Conservation (phyloP, 1,140 invertebrate genomes). For the Hyles euphorbiae region DNA sequence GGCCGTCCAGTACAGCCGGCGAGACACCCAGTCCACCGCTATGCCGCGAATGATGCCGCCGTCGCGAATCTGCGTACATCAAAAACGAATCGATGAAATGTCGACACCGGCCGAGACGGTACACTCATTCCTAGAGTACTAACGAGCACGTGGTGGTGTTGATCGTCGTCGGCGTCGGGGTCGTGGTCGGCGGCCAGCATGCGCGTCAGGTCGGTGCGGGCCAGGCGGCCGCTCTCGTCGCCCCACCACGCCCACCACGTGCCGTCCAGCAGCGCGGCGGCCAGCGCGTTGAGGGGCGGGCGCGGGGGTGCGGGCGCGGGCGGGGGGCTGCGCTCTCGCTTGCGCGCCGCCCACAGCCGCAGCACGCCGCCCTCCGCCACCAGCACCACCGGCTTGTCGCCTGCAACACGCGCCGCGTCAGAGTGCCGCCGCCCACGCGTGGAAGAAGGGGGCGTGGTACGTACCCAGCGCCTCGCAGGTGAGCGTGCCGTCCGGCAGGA, state of each 20-base stretch:
- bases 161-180: neutral
- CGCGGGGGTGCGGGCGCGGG: conserved; percentile 1
- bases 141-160: neutral
- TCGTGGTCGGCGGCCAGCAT: conserved; percentile 11
- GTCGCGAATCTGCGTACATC: conserved; percentile 41
- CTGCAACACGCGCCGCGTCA: neutral
- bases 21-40: conserved; percentile 85
- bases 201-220: conserved; percentile 9
- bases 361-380: conserved; percentile 35
- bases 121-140: too few species aligned
- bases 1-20: conserved; percentile 81
- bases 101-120: neutral
- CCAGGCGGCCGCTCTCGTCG: conserved; percentile 31
- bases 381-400: conserved; percentile 27
- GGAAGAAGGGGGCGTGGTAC: neutral
- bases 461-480: conserved; percentile 76
- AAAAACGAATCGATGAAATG: too few species aligned
- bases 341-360: conserved; percentile 41
- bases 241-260: conserved; percentile 51
- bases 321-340: conserved; percentile 23
- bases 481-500: conserved; percentile 60
- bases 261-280: conserved; percentile 29
- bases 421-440: neutral
- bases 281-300: conserved; percentile 26
- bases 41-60: conserved; percentile 82